These are phyloP conservation scores for Acanthosepion pharaonis DNA, from an alignment of 2,888 invertebrate genomes.

Conservation along the genomic window DNA sequence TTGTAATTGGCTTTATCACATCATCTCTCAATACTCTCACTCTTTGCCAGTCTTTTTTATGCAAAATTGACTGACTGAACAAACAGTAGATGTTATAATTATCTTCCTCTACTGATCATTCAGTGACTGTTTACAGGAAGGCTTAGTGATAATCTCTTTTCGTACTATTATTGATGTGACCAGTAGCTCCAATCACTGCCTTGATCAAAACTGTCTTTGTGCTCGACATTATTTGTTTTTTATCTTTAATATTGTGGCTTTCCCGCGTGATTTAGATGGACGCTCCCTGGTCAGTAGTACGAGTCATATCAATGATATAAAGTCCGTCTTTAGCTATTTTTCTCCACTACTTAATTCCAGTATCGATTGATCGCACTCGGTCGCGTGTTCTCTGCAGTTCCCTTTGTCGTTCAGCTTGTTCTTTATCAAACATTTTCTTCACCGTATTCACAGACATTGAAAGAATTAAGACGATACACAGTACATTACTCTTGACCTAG, in stretches of 20 bases:
- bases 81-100: background rate
- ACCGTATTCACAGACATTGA: background rate
- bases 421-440: background rate
- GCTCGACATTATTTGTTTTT: background rate
- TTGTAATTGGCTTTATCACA: background rate
- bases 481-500: too few species aligned
- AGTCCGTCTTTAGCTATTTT: background rate
- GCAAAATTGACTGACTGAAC: background rate
- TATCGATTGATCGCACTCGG: background rate
- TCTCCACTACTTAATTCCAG: background rate
- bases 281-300: background rate
- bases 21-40: background rate
- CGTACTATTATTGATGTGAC: background rate
- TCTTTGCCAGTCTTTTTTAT: background rate
- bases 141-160: background rate
- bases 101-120: background rate
- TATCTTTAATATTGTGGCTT: background rate
- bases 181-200: background rate
- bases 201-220: background rate
- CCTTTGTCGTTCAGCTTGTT: background rate
- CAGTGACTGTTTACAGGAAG: background rate
- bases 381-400: background rate
- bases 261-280: background rate
- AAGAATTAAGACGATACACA: too few species aligned
- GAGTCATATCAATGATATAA: background rate